phyloP scores from a whole-genome alignment of 2,888 invertebrate species.

The Phragmatobia fuliginosa region DNA sequence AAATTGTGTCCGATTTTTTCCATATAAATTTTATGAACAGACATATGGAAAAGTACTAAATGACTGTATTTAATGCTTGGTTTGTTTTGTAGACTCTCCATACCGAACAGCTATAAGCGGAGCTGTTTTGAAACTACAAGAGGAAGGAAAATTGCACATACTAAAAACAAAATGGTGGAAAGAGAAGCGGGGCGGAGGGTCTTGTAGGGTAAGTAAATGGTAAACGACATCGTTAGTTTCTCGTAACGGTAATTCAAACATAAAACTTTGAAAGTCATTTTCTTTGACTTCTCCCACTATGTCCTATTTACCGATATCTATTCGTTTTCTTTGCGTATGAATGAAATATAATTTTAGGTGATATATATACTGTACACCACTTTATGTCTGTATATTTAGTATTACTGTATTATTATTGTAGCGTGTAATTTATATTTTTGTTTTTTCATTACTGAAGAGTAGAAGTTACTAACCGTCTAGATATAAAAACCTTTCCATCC shows the following conservation, averaged over 20 bases:
- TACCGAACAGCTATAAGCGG: constrained; percentile 97
- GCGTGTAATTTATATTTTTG: background rate
- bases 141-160: constrained; percentile 96
- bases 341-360: no score
- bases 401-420: background rate
- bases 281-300: background rate
- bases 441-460: background rate
- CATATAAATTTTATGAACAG: constrained; percentile 37
- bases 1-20: constrained; percentile 11
- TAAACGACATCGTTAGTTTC: constrained; percentile 42
- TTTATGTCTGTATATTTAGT: no score
- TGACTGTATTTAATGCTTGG: constrained; percentile 23
- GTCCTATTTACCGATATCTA: background rate
- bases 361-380: no score
- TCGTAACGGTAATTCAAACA: constrained; percentile 9
- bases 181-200: constrained; percentile 95
- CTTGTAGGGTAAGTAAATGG: constrained; percentile 90
- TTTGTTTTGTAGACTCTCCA: constrained; percentile 91
- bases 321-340: no score
- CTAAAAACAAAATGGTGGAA: constrained; percentile 99
- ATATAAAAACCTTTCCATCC: background rate
- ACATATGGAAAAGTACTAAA: constrained; percentile 61
- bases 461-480: background rate
- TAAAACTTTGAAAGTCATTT: constrained; percentile 17
- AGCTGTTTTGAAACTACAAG: constrained; percentile 97